Conservation (phyloP, 2,113 vertebrate species). For the Argyrosomus japonicus region DNA sequence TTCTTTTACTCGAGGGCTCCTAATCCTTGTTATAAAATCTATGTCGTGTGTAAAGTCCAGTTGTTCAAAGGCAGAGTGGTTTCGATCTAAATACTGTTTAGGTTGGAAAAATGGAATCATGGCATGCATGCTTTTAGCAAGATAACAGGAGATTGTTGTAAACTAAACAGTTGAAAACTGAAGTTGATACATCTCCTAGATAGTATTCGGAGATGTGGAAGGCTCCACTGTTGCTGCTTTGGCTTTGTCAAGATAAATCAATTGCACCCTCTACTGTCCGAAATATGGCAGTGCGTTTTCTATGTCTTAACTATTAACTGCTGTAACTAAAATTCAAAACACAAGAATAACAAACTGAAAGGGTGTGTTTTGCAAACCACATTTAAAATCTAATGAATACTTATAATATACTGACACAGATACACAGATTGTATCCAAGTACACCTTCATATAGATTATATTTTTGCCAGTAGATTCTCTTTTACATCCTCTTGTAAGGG, state of each 20-base stretch:
- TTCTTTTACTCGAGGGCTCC: conserved; percentile 58
- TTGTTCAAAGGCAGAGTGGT: conserved; percentile 32
- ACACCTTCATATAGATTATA: background rate
- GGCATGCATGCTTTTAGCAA: conserved; percentile 8
- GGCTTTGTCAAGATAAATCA: background rate
- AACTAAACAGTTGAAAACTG: conserved; percentile 14
- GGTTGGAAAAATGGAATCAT: background rate
- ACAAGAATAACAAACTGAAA: background rate
- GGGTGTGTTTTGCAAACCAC: background rate
- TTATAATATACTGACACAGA: too few relatives aligned
- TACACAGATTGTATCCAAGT: background rate
- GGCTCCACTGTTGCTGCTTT: background rate
- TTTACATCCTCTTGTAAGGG: background rate
- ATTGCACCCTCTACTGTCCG: conserved; percentile 65
- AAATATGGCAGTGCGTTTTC: background rate
- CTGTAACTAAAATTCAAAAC: too few relatives aligned
- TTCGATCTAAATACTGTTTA: conserved; percentile 32
- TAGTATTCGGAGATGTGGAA: background rate
- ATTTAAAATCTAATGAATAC: too few relatives aligned
- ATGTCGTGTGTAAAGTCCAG: conserved; percentile 1
- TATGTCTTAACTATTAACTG: too few relatives aligned
- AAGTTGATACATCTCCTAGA: background rate
- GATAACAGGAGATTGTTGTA: conserved; percentile 26
- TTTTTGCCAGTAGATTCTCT: background rate
- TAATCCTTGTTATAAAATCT: conserved; percentile 58